phyloP scores from a whole-genome alignment of 2,113 vertebrate species.

The Poicephalus gulielmi region DNA sequence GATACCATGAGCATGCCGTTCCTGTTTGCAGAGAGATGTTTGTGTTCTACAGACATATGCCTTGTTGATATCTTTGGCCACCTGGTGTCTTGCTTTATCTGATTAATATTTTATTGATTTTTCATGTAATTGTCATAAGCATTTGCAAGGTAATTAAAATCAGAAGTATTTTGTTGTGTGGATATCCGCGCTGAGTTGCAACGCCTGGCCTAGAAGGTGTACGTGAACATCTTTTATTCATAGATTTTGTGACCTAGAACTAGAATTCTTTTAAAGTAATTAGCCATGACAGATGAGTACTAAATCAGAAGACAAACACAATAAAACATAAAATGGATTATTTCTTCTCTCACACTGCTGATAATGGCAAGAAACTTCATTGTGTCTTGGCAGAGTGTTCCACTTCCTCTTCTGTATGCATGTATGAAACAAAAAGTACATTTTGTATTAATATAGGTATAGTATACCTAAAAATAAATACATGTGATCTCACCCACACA shows the following conservation, averaged over 20 bases:
- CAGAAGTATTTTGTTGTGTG: neutral
- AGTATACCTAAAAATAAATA: neutral
- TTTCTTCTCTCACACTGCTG: neutral
- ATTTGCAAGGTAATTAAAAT: neutral
- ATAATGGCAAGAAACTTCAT: neutral
- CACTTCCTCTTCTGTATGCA: neutral
- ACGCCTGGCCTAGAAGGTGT: neutral
- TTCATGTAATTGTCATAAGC: neutral
- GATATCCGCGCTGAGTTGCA: neutral
- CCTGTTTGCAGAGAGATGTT: neutral
- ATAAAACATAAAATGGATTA: neutral
- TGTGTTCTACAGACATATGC: neutral
- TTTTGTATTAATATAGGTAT: neutral
- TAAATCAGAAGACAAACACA: neutral
- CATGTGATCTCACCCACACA: neutral
- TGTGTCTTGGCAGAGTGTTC: neutral
- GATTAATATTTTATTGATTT: neutral
- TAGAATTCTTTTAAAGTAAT: conserved; percentile 12
- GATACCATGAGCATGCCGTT: neutral
- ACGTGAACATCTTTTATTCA: neutral
- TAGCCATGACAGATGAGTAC: neutral
- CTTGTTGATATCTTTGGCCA: neutral
- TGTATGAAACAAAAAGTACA: neutral
- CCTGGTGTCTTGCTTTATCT: neutral
- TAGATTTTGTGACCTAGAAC: conserved; percentile 14